Evolutionary conservation across 2,888 invertebrate genomes (phyloP), one percentile per base, ranked within the genome.

Genomic region (Hemithea aestivaria): DNA sequence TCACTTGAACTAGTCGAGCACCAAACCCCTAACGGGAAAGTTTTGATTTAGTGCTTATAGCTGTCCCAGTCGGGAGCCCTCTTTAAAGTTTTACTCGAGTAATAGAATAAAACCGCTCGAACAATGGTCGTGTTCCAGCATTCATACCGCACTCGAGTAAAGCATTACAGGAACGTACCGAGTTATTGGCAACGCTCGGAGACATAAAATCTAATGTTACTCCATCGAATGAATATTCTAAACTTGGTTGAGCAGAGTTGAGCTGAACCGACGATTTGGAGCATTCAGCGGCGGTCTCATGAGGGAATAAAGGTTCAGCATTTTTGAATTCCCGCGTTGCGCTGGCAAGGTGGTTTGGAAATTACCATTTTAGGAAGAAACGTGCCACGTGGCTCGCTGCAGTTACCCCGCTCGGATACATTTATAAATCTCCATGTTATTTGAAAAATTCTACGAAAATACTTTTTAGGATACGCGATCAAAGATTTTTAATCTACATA

Each of bases 21-120:
- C 59, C 64, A 62, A 65, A 64, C 66, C 68, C 63, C 64, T 67
- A 71, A 71, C 70, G 79, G 68, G 60, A 73, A 84, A 85, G 87
- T 85, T 85, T 83, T 85, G 85, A 85, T 84, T 85, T 85, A 85
- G 77, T 77, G 77, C 82, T 80, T 81, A 83, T 83, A 79, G 76
- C 79, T 75, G 77, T 76, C 77, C 66, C 73, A 71, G 71, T 67
- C 67, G 72, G 65, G 69, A 69, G 65, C 64, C 76, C 79, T 81
- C 81, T 82, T 82, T 77, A 80, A 83, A 83, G 71, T 84, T 83
- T 75, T 68, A 77, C 74, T 64, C 65, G 68, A 70, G 74, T 83
- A 80, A 84, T 83, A 78, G 87, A 85, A 84, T 85, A 83, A 84
- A 85, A 83, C 72, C 74, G 76, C 66, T 78, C 69, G 77, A 77